Evolutionary conservation across 2,113 vertebrate species (phyloP).

Genomic region (Erinaceus europaeus): DNA sequence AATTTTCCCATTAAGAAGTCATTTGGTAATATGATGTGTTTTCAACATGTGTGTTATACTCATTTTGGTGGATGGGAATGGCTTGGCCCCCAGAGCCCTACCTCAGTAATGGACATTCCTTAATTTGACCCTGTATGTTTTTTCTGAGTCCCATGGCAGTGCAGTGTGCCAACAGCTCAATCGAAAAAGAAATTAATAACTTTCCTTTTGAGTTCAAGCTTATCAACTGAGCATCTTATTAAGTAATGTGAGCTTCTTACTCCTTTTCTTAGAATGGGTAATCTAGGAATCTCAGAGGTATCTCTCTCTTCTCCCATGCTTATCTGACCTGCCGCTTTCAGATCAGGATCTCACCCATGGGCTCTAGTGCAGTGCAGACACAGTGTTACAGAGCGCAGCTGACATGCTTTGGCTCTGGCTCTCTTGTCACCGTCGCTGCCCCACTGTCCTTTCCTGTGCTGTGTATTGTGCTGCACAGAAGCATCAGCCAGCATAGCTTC

Average conservation of each 20-base stretch:
- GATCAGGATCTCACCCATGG: background rate
- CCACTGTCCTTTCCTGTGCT: background rate
- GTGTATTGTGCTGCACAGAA: background rate
- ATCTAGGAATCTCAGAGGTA: constrained; percentile 31
- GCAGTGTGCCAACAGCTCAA: background rate
- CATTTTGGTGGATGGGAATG: background rate
- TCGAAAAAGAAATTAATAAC: background rate
- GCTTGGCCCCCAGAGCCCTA: background rate
- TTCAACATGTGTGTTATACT: background rate
- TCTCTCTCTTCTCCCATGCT: background rate
- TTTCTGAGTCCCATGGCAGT: background rate
- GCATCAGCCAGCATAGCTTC: background rate
- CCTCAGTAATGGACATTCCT: background rate
- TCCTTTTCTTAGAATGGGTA: constrained; percentile 26
- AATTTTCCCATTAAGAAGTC: background rate
- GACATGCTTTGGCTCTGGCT: background rate
- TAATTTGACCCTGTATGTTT: background rate
- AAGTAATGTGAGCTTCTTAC: background rate
- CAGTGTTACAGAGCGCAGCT: too few relatives aligned
- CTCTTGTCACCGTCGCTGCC: too few relatives aligned
- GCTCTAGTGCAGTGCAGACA: background rate
- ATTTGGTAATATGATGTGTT: background rate
- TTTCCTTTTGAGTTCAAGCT: constrained; percentile 4
- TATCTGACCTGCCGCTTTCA: background rate
- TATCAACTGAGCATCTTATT: background rate